These are phyloP conservation scores for Cryptoblepharus egeriae DNA, from an alignment of 2,797 vertebrate species.

Conservation along the genomic window DNA sequence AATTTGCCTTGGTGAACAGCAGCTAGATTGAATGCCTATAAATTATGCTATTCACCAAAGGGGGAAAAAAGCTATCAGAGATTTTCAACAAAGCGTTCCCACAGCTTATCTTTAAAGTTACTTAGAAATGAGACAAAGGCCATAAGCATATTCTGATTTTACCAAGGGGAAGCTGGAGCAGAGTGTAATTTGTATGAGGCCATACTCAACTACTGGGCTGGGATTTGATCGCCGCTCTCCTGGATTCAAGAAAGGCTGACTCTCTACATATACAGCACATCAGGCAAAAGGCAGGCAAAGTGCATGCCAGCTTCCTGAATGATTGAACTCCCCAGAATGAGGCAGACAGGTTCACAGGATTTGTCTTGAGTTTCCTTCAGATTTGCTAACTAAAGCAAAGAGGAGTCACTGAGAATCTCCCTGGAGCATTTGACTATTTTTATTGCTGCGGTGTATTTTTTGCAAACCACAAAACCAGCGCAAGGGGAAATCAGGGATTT, in stretches of 20 bases:
- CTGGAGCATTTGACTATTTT: conserved; percentile 34
- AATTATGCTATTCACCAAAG: too few species aligned
- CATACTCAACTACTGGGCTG: background rate
- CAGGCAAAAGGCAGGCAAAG: conserved; percentile 18
- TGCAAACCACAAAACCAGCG: background rate
- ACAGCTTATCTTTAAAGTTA: too few species aligned
- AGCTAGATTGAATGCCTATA: too few species aligned
- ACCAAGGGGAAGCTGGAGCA: background rate
- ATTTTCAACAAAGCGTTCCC: too few species aligned
- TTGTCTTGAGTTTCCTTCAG: conserved; percentile 43
- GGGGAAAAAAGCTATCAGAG: too few species aligned
- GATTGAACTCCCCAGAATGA: background rate
- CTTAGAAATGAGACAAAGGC: too few species aligned
- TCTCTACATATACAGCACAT: background rate
- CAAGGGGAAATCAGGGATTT: background rate
- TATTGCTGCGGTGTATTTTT: conserved; percentile 20
- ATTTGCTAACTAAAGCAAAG: conserved; percentile 34
- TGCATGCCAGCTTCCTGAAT: conserved; percentile 28
- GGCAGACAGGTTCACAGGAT: conserved; percentile 34
- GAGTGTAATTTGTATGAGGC: background rate
- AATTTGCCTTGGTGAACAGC: too few species aligned
- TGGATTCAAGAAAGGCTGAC: background rate
- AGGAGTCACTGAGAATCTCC: conserved; percentile 29
- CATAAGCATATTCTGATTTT: background rate
- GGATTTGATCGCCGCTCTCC: background rate